Conservation (phyloP, 2,113 vertebrate genomes). For the Maccullochella peelii region DNA sequence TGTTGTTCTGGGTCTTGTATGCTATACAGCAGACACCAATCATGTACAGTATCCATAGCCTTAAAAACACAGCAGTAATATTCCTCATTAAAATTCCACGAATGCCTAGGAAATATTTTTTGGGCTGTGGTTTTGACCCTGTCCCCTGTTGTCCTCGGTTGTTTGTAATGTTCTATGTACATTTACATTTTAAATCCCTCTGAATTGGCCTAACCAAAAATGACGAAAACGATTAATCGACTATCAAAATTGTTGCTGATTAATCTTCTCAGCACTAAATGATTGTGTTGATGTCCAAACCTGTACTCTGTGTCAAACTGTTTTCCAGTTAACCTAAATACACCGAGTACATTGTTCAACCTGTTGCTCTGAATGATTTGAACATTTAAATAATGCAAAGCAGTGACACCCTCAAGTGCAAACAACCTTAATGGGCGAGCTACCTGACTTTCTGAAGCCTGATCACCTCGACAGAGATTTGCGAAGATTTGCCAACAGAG, state of each 20-base stretch:
- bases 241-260: not conserved
- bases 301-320: not conserved
- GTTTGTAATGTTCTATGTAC: not conserved
- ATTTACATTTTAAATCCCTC: not conserved
- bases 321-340: not conserved
- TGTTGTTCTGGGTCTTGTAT: not conserved
- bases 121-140: too few species aligned
- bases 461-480: not conserved
- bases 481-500: not conserved
- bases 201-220: not conserved
- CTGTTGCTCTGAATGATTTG: constrained; percentile 1
- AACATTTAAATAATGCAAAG: not conserved
- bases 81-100: not conserved
- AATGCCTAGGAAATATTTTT: too few species aligned
- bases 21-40: not conserved
- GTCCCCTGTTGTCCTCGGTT: too few species aligned
- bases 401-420: not conserved
- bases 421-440: not conserved
- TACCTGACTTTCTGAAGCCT: not conserved
- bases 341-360: not conserved
- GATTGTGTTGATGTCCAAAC: too few species aligned
- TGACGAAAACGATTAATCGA: not conserved
- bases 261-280: not conserved
- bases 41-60: not conserved
- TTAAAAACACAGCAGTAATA: not conserved